phyloP scores from a whole-genome alignment of 2,888 invertebrate species.

The Chrysolina haemoptera region DNA sequence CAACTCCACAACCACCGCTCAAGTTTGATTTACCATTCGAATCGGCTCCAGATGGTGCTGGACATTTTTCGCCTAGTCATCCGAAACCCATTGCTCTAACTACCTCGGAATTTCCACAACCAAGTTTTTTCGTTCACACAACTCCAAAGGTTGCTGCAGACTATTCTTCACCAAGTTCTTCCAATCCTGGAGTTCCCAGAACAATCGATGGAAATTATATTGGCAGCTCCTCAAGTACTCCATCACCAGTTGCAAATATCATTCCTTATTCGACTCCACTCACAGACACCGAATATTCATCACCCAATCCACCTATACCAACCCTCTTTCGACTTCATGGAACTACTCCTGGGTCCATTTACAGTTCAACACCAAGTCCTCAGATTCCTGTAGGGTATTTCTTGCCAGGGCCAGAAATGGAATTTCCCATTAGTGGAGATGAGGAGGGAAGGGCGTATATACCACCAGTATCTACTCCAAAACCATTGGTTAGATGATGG shows the following conservation, averaged over 20 bases:
- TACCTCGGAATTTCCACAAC: not conserved
- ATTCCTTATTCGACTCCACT: not conserved
- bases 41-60: not conserved
- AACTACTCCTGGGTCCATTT: not conserved
- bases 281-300: not conserved
- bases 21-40: not conserved
- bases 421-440: not conserved
- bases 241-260: not conserved
- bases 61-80: not conserved
- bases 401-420: not conserved
- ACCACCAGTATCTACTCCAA: conserved; percentile 1
- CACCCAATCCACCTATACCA: not conserved
- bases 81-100: not conserved
- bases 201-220: not conserved
- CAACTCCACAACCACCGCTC: not conserved
- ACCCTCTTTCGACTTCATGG: not conserved
- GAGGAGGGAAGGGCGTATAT: not conserved
- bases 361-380: not conserved
- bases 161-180: not conserved
- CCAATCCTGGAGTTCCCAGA: not conserved
- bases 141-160: not conserved
- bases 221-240: not conserved
- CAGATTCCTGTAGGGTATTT: conserved; percentile 15
- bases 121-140: not conserved
- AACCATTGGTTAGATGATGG: not conserved